Evolutionary conservation across 2,797 vertebrate species (phyloP).

Genomic region (Acanthornis magna): DNA sequence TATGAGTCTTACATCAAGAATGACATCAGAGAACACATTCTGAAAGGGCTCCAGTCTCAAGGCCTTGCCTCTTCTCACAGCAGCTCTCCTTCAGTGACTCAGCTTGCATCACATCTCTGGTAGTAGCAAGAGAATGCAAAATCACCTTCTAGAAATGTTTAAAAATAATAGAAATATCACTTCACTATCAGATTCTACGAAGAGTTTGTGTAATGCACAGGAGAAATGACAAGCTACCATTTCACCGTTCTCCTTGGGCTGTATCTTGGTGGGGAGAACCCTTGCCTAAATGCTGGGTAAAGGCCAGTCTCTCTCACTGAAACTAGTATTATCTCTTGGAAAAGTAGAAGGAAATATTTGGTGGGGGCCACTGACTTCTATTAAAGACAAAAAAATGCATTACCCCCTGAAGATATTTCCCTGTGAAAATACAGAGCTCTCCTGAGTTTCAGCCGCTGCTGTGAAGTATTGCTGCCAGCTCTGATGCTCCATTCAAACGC

Average conservation of each 20-base stretch:
- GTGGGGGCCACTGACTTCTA: neutral
- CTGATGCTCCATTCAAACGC: neutral
- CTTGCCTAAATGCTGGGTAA: neutral
- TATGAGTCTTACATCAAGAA: neutral
- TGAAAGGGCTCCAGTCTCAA: neutral
- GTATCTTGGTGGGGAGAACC: neutral
- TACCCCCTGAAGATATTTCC: neutral
- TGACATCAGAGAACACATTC: neutral
- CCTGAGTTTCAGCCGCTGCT: neutral
- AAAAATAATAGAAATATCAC: neutral
- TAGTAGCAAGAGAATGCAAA: neutral
- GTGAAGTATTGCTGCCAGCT: neutral
- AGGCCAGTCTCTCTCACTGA: neutral
- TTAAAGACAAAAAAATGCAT: neutral
- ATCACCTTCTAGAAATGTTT: neutral
- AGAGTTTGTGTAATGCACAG: neutral
- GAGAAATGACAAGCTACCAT: neutral
- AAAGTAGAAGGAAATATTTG: neutral
- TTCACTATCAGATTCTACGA: neutral
- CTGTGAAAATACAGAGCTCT: neutral
- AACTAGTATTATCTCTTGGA: neutral
- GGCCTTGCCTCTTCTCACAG: neutral
- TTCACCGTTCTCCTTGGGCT: neutral
- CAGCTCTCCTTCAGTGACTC: neutral
- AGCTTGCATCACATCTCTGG: neutral